Evolutionary conservation across 2,797 vertebrate genomes (phyloP), one percentile per base, ranked within the genome.

Genomic region (Ataeniobius toweri): DNA sequence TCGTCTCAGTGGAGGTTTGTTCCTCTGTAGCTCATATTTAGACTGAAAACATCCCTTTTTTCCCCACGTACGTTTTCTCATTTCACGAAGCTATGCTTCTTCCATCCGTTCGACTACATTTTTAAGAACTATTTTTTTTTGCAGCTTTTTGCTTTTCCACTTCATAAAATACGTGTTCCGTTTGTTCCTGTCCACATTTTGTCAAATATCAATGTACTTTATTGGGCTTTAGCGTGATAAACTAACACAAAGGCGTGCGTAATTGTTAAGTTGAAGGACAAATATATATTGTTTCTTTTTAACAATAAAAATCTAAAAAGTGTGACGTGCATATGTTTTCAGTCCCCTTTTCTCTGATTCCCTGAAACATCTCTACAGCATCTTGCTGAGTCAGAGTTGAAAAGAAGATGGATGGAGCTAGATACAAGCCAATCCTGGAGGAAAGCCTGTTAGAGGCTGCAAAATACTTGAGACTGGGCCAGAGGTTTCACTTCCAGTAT

Each of bases 1-100:
- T 98, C 24, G 82, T 94, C 63, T 95, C 94, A 50, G 89, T 97
- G 31, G 90, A 97, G 80, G 83, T 85, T 61, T 56, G 83, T 75
- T 67, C 24, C 12, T 36, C 53, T 26, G 46, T 13, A 65, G 2
- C 4, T 67, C 9, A 20, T 51, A 1, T 48, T 63, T 12, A 61
- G 26, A 36, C 26, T 36, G 18, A 63, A 18, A 20, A 31, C 3
- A 9, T 39, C 31, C 39, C 31, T 13, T 61, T 13, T 61, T 61
- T 12, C 10, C 46, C 10, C 46, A 51, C 18, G 18, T 20, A 18
- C 6, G 50, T 51, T 51, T 18, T 41, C 20, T 9, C 7, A 22
- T 67, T 39, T 41, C 8, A 24, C 36, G 0, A 13, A 36, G 61
- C 8, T 26, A 6, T 28, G 8, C 16, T 26, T 2, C 22, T 31